These are phyloP conservation scores for Pteropus rufus DNA, from an alignment of 2,797 vertebrate species.

Conservation along the genomic window DNA sequence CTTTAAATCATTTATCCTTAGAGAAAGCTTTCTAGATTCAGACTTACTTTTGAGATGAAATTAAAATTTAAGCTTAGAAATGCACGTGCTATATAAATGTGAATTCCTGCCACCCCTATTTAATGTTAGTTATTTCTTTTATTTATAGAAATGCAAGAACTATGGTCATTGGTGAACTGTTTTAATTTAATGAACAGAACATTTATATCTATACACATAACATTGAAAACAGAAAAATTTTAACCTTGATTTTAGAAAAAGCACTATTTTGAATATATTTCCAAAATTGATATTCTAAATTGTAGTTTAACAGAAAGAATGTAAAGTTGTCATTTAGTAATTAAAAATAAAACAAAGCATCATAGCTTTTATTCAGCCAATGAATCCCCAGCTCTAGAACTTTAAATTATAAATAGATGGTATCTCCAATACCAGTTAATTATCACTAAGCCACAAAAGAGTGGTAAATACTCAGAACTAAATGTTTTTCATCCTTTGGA, in stretches of 20 bases:
- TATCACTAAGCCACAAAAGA: background rate
- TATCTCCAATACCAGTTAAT: background rate
- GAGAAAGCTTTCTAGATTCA: conserved; percentile 53
- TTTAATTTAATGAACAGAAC: conserved; percentile 55
- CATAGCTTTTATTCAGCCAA: conserved; percentile 21
- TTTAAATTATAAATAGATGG: conserved; percentile 24
- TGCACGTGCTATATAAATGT: background rate
- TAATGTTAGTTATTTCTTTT: conserved; percentile 2
- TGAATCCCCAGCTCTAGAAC: background rate
- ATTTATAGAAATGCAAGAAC: conserved; percentile 51
- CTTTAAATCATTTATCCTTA: conserved; percentile 57
- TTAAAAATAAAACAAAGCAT: conserved; percentile 47
- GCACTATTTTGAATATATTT: background rate
- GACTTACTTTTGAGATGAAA: conserved; percentile 62
- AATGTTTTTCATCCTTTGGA: background rate
- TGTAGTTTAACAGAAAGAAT: conserved; percentile 16
- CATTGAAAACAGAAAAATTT: conserved; percentile 49
- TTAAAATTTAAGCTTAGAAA: conserved; percentile 43
- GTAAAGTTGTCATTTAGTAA: conserved; percentile 51
- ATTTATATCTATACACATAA: conserved; percentile 45
- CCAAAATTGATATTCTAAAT: conserved; percentile 41
- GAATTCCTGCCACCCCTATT: background rate
- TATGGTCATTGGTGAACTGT: conserved; percentile 45
- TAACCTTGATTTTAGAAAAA: conserved; percentile 40
- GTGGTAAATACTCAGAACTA: conserved; percentile 7